Base-by-base conservation (phyloP, 2,888 invertebrate genomes). In the Polymixis flavicincta region DNA sequence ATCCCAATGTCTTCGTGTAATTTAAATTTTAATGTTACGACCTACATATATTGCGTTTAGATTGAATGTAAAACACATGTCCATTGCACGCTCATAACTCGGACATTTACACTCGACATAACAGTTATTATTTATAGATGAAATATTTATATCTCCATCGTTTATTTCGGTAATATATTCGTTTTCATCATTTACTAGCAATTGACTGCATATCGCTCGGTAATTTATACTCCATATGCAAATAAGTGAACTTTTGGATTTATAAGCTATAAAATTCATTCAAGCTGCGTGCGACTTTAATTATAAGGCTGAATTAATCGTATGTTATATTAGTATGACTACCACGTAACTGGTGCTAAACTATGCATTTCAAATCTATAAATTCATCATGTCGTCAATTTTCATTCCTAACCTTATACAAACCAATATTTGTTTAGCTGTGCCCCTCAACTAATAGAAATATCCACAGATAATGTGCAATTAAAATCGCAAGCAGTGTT, bases 51-150 rank as follows among this genome's bases (percentile, higher is more conserved):
- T 85, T 76, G 74, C 79, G 45, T 76, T 70, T 64, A 70, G 89
- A 92, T 91, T 91, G 90, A 90, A 92, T 89, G 87, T 87, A 85
- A 90, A 83, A 85, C 87, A 80, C 80, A 83, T 83, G 87, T 85
- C 86, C 86, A 83, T 85, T 89, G 88, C 83, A 75, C 85, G 80
- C 79, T 85, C 85, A 88, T 90, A 89, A 85, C 88, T 82, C 81
- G 78, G 91, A 93, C 92, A 86, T 93, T 93, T 92, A 93, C 88
- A 19, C 54, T 37, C 73, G 42, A 89, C 85, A 82, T 90, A 87
- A 87, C 87, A 87, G 67, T 71, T 78, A 89, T 90, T 89, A 89
- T 90, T 90, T 89, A 88, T 90, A 80, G 89, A 87, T 86, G 84
- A 87, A 84, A 87, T 90, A 90, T 89, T 88, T 90, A 89, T 87